Base-by-base conservation (phyloP, 2,113 vertebrate genomes). In the Megaceryle torquata region DNA sequence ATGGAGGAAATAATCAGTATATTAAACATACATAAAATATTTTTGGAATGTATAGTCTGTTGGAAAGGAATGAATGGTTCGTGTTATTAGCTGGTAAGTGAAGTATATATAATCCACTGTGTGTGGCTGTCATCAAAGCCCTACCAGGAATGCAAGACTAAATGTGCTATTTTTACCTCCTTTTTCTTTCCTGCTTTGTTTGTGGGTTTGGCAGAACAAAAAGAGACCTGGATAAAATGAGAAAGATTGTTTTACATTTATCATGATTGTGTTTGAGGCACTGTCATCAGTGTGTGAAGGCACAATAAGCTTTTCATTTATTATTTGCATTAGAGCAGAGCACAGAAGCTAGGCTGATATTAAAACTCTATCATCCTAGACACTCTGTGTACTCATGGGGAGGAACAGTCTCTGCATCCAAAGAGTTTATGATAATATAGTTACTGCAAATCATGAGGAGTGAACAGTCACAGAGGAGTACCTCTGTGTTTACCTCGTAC, bases 71-170 rank as follows among this genome's bases (percentile, higher is more conserved):
- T 83, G 78, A 96, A 95, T 79, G 79, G 85, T 86, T 93, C 5
- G 0, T 71, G 81, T 91, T 96, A 95, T 91, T 96, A 96, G 86
- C 72, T 79, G 79, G 76, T 79, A 96, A 93, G 82, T 91, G 61
- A 91, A 94, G 76, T 94, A 91, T 94, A 75, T 95, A 84, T 91
- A 96, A 93, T 61, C 61, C 76, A 74, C 83, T 86, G 67, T 91
- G 94, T 96, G 95, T 95, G 86, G 92, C 31, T 96, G 89, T 92
- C 89, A 93, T 96, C 82, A 93, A 95, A 96, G 48, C 65, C 82
- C 82, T 93, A 76, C 76, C 71, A 91, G 94, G 83, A 93, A 95
- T 63, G 63, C 82, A 95, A 91, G 70, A 91, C 67, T 91, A 96
- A 93, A 90, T 72, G 84, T 88, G 82, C 82, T 94, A 86, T 95